Conservation (phyloP, 1,140 invertebrate genomes). For the Drosophila mayri region DNA sequence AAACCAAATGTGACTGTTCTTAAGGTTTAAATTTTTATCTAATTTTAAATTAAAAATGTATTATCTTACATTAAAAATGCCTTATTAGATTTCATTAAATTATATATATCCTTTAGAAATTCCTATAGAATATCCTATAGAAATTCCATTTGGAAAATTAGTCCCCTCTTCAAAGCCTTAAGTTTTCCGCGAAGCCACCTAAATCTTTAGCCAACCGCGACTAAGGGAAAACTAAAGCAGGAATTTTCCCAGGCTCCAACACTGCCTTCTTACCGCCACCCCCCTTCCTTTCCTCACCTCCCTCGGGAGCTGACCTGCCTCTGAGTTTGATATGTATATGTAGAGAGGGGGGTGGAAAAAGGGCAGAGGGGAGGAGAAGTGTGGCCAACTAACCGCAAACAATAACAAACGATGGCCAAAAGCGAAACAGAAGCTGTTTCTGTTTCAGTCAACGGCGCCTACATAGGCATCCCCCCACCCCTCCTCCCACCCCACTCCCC, state of each 20-base stretch:
- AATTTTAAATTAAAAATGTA: too few relatives aligned
- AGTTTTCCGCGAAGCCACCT: constrained; percentile 11
- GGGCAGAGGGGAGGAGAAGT: background rate
- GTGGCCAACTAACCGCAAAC: constrained; percentile 78
- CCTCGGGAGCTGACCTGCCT: constrained; percentile 37
- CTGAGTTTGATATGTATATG: constrained; percentile 51
- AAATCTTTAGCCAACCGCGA: constrained; percentile 26
- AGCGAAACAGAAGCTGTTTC: constrained; percentile 67
- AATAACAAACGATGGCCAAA: constrained; percentile 81
- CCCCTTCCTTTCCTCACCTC: background rate
- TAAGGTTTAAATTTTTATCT: too few relatives aligned
- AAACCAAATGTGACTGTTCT: too few relatives aligned
- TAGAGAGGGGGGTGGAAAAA: background rate
- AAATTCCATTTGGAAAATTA: background rate
- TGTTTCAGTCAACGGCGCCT: constrained; percentile 46
- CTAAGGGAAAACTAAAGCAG: constrained; percentile 39
- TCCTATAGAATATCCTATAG: too few relatives aligned
- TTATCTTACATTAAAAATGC: too few relatives aligned
- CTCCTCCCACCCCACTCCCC: background rate
- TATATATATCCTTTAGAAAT: too few relatives aligned
- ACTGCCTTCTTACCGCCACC: too few relatives aligned
- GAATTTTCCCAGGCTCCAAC: constrained; percentile 7
- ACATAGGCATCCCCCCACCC: background rate
- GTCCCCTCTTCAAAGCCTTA: background rate
- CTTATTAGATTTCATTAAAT: too few relatives aligned